phyloP scores from a whole-genome alignment of 2,113 vertebrate genomes.

The Urocolius indicus region DNA sequence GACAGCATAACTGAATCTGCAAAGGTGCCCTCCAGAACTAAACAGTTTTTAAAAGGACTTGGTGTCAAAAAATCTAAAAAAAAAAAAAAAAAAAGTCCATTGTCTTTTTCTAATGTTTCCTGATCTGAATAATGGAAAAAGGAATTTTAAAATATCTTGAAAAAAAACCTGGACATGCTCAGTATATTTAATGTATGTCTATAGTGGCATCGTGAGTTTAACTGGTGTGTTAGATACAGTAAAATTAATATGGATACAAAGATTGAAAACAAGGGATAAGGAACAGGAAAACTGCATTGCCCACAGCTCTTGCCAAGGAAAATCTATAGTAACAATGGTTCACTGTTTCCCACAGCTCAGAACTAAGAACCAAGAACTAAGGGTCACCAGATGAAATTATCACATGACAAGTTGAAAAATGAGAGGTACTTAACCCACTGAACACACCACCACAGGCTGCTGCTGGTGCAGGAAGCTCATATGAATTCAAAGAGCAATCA shows the following conservation, averaged over 20 bases:
- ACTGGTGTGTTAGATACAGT: neutral
- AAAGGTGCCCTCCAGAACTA: neutral
- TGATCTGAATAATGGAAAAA: neutral
- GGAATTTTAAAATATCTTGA: neutral
- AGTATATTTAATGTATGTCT: neutral
- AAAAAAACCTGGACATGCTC: neutral
- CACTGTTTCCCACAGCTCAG: neutral
- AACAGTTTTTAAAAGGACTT: neutral
- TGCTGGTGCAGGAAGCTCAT: neutral
- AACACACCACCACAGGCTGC: neutral
- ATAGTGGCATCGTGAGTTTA: neutral
- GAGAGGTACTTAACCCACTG: neutral
- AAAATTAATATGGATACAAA: neutral
- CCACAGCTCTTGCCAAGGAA: neutral
- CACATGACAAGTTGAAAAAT: neutral
- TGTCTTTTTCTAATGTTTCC: neutral
- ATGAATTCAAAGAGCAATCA: neutral
- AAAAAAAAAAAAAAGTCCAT: neutral
- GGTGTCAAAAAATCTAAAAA: neutral
- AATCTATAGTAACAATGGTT: neutral
- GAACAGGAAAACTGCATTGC: neutral
- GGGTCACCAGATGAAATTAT: neutral
- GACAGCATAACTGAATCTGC: neutral
- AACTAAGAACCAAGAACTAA: neutral
- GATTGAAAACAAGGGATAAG: neutral